A percentile compares a stretch with the other conserved stretches of the same genome.
These are phyloP conservation scores for Drosophila kanapiae DNA, from an alignment of 1,140 invertebrate genomes.

Conservation along the genomic window DNA sequence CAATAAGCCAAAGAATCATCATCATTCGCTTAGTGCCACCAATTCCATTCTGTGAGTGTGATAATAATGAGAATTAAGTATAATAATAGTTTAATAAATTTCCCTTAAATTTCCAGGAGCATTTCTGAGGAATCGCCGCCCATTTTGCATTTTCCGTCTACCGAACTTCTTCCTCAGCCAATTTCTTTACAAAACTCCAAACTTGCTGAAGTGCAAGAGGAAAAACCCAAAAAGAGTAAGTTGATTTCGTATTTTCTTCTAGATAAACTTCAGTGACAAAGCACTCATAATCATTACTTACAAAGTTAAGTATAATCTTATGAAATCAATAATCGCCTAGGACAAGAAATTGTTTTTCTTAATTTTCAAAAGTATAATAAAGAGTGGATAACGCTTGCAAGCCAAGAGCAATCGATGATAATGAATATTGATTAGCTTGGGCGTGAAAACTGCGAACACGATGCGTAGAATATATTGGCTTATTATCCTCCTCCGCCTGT, in stretches of 20 bases:
- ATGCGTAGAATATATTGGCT: slow-evolving; percentile 58
- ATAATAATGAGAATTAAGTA: neutral
- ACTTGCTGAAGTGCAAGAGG: slow-evolving; percentile 3
- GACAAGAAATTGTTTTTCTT: neutral
- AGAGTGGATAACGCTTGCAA: neutral
- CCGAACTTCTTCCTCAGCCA: slow-evolving; percentile 53
- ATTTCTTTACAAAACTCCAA: slow-evolving; percentile 25
- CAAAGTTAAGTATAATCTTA: neutral
- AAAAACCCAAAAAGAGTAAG: slow-evolving; percentile 39
- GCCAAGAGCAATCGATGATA: slow-evolving; percentile 26
- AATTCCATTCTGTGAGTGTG: slow-evolving; percentile 77
- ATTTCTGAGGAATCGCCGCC: slow-evolving; percentile 75
- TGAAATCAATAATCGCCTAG: neutral
- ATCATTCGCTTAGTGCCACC: slow-evolving; percentile 68
- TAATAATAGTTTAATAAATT: neutral
- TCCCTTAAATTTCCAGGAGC: slow-evolving; percentile 47
- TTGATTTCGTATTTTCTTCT: neutral
- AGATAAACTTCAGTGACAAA: neutral
- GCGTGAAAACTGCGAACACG: slow-evolving; percentile 13
- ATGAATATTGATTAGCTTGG: slow-evolving; percentile 76
- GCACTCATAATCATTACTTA: neutral
- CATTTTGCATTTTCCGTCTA: slow-evolving; percentile 57
- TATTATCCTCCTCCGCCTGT: slow-evolving; percentile 25
- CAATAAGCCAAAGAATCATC: slow-evolving; percentile 70
- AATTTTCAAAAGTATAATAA: slow-evolving; percentile 3